Evolutionary conservation across 2,888 invertebrate species (phyloP), one percentile per base, ranked within the genome.

Genomic region (Diarsia mendica): DNA sequence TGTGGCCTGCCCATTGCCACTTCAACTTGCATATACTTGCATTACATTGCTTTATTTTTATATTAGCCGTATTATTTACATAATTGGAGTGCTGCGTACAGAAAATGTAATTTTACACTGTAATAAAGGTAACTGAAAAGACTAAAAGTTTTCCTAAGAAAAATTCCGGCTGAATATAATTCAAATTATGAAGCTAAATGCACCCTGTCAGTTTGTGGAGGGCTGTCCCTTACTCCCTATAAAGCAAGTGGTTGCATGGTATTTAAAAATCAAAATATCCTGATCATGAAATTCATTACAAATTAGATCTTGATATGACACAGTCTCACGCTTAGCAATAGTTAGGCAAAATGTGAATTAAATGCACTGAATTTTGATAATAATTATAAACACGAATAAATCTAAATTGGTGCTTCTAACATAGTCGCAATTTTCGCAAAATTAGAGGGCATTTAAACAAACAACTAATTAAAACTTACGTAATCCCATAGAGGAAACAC

Each of bases 391-490:
- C 18, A 33, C 2, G 13, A 23, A 48, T 15, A 18, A n/a, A 67
- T 77, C 51, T 76, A 28, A 69, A 61, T 39, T 61, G 3, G 2
- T 0, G 13, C 10, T 44, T 46, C 18, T 48, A 18, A 6, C 18
- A 48, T 69, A 53, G 48, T n/a, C 6, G 51, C 60, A 15, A 39
- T 53, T 48, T 48, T 28, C n/a, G 39, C 51, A 23, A 61, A 77
- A 61, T 77, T 6, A 4, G 1, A 58, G 46, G 15, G 9, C 9
- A 68, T 68, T 77, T 68, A 60, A 58, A 44, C 18, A 49, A 51
- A 61, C 33, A 86, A 81, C 77, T 86, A 88, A 87, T 88, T 84
- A 86, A 89, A 89, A 92, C 93, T 93, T 88, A 94, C 94, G 93
- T 79, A 93, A 88, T 75, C 78, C 89, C 88, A 90, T 87, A 76